Evolutionary conservation across 2,797 vertebrate species (phyloP).

Genomic region (Malacoctenus gilli): DNA sequence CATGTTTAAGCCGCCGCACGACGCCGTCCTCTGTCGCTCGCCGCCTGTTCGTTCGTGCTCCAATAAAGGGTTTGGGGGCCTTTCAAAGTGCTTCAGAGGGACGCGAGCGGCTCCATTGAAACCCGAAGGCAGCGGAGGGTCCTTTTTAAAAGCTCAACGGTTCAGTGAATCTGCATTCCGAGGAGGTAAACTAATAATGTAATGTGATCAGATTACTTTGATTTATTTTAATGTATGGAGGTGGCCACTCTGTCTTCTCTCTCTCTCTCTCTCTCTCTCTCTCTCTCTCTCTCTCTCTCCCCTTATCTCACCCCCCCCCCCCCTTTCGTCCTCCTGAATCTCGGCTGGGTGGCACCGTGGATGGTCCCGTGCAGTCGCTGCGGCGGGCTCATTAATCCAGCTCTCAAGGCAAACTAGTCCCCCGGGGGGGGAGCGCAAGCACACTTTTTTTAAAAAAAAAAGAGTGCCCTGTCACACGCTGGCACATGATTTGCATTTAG

Average conservation of each 20-base stretch:
- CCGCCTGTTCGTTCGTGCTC: conserved; percentile 27
- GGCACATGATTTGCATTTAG: conserved; percentile 75
- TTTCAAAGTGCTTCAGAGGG: conserved; percentile 35
- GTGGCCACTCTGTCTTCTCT: conserved; percentile 28
- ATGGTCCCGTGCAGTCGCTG: conserved; percentile 32
- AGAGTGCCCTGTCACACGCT: conserved; percentile 70
- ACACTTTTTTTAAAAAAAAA: conserved; percentile 60
- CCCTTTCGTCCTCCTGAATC: conserved; percentile 3
- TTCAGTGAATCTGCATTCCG: conserved; percentile 49
- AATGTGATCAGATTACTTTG: conserved; percentile 66
- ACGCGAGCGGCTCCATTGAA: conserved; percentile 34
- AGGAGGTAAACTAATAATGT: conserved; percentile 44
- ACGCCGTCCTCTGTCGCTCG: not conserved
- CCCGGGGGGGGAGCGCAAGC: conserved; percentile 34
- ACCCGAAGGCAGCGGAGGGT: conserved; percentile 39
- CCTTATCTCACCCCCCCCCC: not conserved
- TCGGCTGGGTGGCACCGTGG: conserved; percentile 42
- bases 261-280: conserved; percentile 7
- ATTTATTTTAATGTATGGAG: conserved; percentile 62
- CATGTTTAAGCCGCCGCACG: conserved; percentile 4
- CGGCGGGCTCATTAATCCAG: conserved; percentile 76
- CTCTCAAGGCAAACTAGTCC: conserved; percentile 70
- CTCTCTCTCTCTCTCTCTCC: conserved; percentile 5
- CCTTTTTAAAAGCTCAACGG: conserved; percentile 56
- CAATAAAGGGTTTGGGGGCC: conserved; percentile 44